phyloP scores from a whole-genome alignment of 2,113 vertebrate species.

The Cepphus grylle region DNA sequence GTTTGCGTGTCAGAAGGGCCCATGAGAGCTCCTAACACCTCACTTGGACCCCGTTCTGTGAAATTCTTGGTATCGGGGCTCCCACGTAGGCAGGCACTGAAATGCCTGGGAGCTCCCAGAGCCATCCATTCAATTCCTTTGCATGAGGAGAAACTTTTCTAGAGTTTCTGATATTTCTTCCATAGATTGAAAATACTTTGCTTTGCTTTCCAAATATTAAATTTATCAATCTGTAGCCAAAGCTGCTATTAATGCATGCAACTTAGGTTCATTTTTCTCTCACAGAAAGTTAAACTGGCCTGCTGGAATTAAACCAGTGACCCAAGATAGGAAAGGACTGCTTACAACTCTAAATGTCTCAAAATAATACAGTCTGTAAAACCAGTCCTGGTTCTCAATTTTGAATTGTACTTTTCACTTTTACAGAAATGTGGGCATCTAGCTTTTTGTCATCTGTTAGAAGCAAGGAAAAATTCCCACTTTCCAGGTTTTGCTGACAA shows the following conservation, averaged over 20 bases:
- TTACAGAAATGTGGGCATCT: not conserved
- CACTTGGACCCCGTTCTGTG: not conserved
- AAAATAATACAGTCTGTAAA: not conserved
- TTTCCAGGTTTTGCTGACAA: conserved; percentile 10
- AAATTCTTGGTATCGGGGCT: not conserved
- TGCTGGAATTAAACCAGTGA: not conserved
- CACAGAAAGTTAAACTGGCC: not conserved
- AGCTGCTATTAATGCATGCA: not conserved
- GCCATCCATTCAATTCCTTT: not conserved
- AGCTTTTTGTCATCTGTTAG: not conserved
- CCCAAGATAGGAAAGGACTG: not conserved
- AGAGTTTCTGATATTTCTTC: not conserved
- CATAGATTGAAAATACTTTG: not conserved
- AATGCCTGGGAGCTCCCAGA: not conserved
- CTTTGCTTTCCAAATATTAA: not conserved
- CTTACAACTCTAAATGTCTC: not conserved
- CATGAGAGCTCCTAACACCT: not conserved
- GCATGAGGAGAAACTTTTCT: not conserved
- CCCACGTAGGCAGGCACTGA: fast-evolving
- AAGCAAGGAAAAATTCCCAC: not conserved
- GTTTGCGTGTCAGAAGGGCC: not conserved
- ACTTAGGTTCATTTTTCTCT: not conserved
- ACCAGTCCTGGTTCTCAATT: not conserved
- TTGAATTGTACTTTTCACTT: not conserved
- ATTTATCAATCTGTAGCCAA: not conserved